A percentile compares a stretch with the other conserved stretches of the same genome.
These are phyloP conservation scores for Bovichtus variegatus DNA, from an alignment of 2,797 vertebrate species.

Conservation along the genomic window DNA sequence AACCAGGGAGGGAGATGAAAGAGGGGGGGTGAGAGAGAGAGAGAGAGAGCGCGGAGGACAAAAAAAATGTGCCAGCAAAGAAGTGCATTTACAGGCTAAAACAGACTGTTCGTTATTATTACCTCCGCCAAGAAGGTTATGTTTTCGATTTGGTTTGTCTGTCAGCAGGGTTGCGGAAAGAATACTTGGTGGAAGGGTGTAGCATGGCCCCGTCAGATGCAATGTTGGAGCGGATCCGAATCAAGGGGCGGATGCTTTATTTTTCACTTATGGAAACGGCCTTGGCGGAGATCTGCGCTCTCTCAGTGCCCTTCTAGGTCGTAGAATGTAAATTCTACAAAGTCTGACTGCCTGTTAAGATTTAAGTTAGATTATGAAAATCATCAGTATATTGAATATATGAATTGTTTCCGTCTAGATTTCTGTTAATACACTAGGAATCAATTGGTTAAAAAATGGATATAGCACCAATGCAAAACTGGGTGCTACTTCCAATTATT, in stretches of 20 bases:
- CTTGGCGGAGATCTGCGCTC: no score
- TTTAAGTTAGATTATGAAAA: not conserved
- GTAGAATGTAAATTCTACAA: not conserved
- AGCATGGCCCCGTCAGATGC: no score
- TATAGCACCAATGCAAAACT: not conserved
- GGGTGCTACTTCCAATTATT: no score
- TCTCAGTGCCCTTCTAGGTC: no score
- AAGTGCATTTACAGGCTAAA: conserved; percentile 9
- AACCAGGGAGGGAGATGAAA: conserved; percentile 20
- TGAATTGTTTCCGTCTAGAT: not conserved
- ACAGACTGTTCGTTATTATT: not conserved
- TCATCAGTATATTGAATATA: not conserved
- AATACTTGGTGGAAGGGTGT: no score
- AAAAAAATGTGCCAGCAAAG: conserved; percentile 13
- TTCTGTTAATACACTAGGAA: not conserved
- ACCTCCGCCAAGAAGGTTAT: no score
- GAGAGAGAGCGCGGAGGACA: not conserved
- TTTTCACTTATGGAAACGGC: no score
- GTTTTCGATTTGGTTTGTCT: no score
- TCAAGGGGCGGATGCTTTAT: no score
- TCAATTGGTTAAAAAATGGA: not conserved
- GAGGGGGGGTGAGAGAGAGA: conserved; percentile 7
- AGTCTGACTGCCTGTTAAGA: not conserved
- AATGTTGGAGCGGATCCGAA: no score
- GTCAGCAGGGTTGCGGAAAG: no score